Conservation (phyloP, 1,140 invertebrate species). For the Epicauta chinensis region DNA sequence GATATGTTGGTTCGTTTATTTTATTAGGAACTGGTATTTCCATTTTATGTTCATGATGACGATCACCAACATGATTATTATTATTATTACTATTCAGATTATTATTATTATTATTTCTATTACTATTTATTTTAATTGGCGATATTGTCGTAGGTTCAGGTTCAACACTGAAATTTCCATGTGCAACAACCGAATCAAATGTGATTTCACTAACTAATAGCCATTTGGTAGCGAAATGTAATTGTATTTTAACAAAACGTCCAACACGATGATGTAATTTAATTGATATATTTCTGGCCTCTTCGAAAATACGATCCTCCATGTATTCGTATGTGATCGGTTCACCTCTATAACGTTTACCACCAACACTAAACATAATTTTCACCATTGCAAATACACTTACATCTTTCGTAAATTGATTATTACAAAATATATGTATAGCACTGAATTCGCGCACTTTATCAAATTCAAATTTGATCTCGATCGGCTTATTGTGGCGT, state of each 20-base stretch:
- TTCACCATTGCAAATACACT: constrained; percentile 62
- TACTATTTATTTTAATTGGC: constrained; percentile 44
- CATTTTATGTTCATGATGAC: constrained; percentile 44
- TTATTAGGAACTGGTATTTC: constrained; percentile 59
- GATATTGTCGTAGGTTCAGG: constrained; percentile 39
- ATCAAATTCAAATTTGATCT: constrained; percentile 84
- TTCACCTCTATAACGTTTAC: constrained; percentile 55
- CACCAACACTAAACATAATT: constrained; percentile 65
- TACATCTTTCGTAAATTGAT: constrained; percentile 73
- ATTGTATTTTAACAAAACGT: constrained; percentile 67
- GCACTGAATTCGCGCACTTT: constrained; percentile 78
- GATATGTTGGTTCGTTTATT: constrained; percentile 67
- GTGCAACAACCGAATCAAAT: constrained; percentile 67
- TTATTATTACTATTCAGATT: too few species aligned
- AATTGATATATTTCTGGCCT: constrained; percentile 62
- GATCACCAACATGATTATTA: constrained; percentile 31
- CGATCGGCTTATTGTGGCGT: constrained; percentile 55
- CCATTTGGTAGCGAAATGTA: constrained; percentile 79
- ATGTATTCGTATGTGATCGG: constrained; percentile 52
- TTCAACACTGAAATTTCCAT: constrained; percentile 65
- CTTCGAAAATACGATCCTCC: constrained; percentile 58
- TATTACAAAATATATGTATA: constrained; percentile 76
- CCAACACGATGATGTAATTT: constrained; percentile 69
- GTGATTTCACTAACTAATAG: constrained; percentile 82
- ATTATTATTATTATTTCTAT: not conserved